These are phyloP conservation scores for Muschampia plurimacula DNA, from an alignment of 2,888 invertebrate genomes.

Conservation along the genomic window DNA sequence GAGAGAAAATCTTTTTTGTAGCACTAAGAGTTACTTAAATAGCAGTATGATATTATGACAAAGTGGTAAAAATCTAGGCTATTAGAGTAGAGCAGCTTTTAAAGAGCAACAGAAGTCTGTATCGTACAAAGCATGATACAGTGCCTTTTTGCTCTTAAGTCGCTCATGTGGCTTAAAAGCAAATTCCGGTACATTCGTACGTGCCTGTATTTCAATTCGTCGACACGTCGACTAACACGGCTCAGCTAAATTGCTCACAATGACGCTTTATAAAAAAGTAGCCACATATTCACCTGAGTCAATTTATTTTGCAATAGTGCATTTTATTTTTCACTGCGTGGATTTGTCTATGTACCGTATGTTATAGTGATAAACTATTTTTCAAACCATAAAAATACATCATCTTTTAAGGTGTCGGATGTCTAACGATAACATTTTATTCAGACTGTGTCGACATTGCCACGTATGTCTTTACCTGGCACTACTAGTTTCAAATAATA, in stretches of 20 bases:
- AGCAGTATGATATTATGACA: neutral
- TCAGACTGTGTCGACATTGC: too few species aligned
- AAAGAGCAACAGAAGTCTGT: conserved; percentile 28
- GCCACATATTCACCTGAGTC: neutral
- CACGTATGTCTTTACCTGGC: too few species aligned
- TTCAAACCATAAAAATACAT: too few species aligned
- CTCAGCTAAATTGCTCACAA: conserved; percentile 20
- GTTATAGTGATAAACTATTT: too few species aligned
- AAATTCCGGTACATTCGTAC: conserved; percentile 27
- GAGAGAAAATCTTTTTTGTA: neutral
- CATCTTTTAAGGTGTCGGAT: too few species aligned
- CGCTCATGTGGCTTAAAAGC: conserved; percentile 18
- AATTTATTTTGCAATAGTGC: neutral
- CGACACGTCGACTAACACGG: conserved; percentile 8
- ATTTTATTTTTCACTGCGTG: neutral
- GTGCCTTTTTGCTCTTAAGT: conserved; percentile 21
- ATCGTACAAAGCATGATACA: conserved; percentile 25
- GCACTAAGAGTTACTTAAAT: neutral
- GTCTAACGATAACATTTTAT: too few species aligned
- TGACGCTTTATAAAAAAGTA: neutral
- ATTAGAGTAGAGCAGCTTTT: conserved; percentile 26
- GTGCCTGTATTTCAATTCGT: conserved; percentile 22
- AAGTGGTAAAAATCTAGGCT: conserved; percentile 30
- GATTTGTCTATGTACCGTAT: too few species aligned
- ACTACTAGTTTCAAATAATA: too few species aligned